Base-by-base conservation (phyloP, 2,888 invertebrate species). In the Drosophila nigricruria region DNA sequence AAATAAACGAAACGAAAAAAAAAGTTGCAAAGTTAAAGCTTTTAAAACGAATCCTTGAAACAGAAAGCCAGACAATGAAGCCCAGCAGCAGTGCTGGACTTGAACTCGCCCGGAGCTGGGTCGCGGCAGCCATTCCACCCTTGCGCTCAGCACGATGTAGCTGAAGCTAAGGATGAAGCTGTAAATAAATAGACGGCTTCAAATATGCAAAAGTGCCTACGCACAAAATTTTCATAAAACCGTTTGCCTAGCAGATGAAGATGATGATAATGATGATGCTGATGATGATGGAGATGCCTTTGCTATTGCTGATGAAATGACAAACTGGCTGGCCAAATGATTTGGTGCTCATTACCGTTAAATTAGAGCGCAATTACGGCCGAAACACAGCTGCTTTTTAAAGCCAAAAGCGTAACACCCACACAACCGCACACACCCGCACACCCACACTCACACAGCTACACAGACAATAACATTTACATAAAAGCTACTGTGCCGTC, bases 311-410 rank as follows among this genome's bases (percentile, higher is more conserved):
- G 73, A 52, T 47, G 36, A 60, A 77, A 78, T 73, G 77, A 78
- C 63, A 77, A 77, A 77, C 56, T 56, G 67, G 64, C 38, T 68
- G 65, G 63, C 53, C 73, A 54, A 71, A 88, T 81, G 79, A 85
- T 86, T 87, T 89, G 81, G 67, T 61, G 73, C 84, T 84, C 82
- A 89, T 86, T 86, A 86, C 80, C 82, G 89, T 80, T 84, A 83
- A 86, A 88, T 86, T 87, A 84, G 84, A 81, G 76, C 59, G 79
- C 84, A 82, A 88, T 86, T 86, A 84, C 68, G 64, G 58, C 68
- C 57, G 59, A 62, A 59, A 25, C 36, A 54, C 75, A 66, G 69
- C 59, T 74, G 77, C 67, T 67, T 69, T 69, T 70, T 64, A 66
- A 69, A 62, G 49, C 25, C 42, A 63, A 40, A 43, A 57, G 38